Conservation (phyloP, 2,113 vertebrate genomes). For the Mus musculus region GRCm39 chr6:56242501-56243000, state of each 20-base stretch:
- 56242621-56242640: conserved; percentile 33
- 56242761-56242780: background rate
- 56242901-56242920: background rate
- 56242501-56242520: conserved; percentile 47
- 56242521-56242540: conserved; percentile 17
- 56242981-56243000: background rate
- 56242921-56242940: background rate
- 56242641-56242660: conserved; percentile 8
- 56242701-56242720: background rate
- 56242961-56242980: background rate
- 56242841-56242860: background rate
- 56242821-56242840: background rate
- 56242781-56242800: conserved; percentile 28
- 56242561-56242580: conserved; percentile 51
- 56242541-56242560: conserved; percentile 49
- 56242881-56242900: background rate
- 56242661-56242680: background rate
- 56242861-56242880: background rate
- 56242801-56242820: background rate
- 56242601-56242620: conserved; percentile 62
- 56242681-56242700: background rate
- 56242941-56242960: background rate
- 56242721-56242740: background rate
- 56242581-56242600: conserved; percentile 39
- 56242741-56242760: conserved; percentile 10